Evolutionary conservation across 2,113 vertebrate species (phyloP).

Genomic region (Semnornis frantzii): DNA sequence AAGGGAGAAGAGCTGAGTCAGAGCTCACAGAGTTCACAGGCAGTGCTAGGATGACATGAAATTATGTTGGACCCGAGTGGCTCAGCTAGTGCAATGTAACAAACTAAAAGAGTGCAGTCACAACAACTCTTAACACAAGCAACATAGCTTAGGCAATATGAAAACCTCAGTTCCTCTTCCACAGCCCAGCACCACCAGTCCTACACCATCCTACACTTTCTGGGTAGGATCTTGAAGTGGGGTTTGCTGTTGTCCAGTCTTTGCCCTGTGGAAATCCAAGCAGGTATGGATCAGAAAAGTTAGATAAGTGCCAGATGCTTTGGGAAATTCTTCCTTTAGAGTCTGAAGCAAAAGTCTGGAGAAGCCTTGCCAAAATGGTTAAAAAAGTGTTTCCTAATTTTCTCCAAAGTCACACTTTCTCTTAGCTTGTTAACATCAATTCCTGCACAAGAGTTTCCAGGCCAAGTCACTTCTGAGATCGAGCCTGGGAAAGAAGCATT

Average conservation of each 20-base stretch:
- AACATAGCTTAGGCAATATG: accelerated
- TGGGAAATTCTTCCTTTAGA: neutral
- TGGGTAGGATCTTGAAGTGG: neutral
- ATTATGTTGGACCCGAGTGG: neutral
- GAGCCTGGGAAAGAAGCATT: neutral
- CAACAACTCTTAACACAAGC: neutral
- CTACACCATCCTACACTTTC: neutral
- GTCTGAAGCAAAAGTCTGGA: neutral
- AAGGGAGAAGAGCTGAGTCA: neutral
- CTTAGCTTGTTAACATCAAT: neutral
- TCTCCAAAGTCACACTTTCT: neutral
- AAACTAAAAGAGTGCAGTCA: neutral
- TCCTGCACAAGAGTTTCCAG: neutral
- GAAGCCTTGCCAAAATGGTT: neutral
- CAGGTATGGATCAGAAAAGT: neutral
- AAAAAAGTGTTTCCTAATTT: neutral
- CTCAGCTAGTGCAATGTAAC: neutral
- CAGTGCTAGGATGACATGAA: neutral
- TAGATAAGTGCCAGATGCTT: neutral
- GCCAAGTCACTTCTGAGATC: neutral
- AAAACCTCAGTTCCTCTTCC: neutral
- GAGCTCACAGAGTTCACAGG: neutral
- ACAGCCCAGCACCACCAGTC: neutral
- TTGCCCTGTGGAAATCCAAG: neutral
- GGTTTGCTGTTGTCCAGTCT: neutral